A percentile compares a stretch with the other conserved stretches of the same genome.
Conservation (phyloP, 2,113 vertebrate species). For the Geococcyx californianus region DNA sequence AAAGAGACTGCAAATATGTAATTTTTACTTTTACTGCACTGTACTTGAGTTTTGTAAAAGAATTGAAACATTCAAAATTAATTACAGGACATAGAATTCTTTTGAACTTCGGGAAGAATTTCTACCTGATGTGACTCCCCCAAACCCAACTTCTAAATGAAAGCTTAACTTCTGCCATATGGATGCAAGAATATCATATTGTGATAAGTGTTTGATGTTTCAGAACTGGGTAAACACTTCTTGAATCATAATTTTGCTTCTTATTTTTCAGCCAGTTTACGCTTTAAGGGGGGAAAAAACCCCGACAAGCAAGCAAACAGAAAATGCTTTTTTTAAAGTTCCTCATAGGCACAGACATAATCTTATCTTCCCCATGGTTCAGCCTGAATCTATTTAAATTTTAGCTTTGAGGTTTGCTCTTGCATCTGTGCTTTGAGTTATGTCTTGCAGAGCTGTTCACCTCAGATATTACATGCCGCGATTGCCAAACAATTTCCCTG, state of each 20-base stretch:
- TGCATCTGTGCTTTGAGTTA: background rate
- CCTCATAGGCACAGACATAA: background rate
- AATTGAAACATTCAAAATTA: background rate
- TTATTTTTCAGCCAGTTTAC: background rate
- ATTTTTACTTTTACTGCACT: background rate
- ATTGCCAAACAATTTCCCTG: background rate
- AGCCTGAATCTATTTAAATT: background rate
- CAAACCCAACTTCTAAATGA: background rate
- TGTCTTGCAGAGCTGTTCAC: background rate
- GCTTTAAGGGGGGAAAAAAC: too few relatives aligned
- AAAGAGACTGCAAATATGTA: background rate
- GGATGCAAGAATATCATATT: background rate
- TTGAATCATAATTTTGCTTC: background rate
- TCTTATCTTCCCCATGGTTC: background rate
- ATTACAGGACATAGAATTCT: background rate
- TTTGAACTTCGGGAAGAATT: background rate
- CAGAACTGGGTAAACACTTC: background rate
- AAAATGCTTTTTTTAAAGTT: background rate
- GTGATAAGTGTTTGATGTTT: rapidly evolving
- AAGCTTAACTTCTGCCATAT: background rate
- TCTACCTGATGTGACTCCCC: background rate
- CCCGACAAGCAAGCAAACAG: background rate
- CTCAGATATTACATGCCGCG: background rate
- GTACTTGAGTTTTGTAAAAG: background rate
- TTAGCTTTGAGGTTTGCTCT: background rate